Evolutionary conservation across 2,888 invertebrate species (phyloP), one percentile per base, ranked within the genome.

Genomic region (Diplolepis rosae): DNA sequence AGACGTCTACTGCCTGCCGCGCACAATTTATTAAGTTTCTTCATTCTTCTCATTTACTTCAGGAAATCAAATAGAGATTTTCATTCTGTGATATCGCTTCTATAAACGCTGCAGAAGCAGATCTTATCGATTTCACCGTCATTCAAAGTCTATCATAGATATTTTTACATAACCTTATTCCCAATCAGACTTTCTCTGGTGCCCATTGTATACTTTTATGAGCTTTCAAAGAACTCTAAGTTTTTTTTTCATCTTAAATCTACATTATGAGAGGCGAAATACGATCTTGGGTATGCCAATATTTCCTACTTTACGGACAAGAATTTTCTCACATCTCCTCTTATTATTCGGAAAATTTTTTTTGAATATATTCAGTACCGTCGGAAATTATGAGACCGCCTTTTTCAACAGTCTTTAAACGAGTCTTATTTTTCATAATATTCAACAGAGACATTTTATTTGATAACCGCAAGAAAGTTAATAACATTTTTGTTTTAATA

Each of bases 11-110:
- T 39, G n/a, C 13, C 35, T 24, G 35, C 35, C 24, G 22, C 61
- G 22, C 13, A 42, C 67, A 73, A 77, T 80, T 78, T 80, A 74
- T 75, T 74, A 65, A 70, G 71, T 77, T 74, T 70, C 70, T 69
- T 32, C 52, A 70, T 73, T 71, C 69, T 69, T 45, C 65, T 66
- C 70, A 72, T 76, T 76, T 73, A 70, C 35, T 32, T 69, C 66
- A 69, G 68, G 70, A 73, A 75, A 73, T 68, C 69, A 71, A 75
- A 61, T 66, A 54, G 73, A 74, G 73, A 54, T 56, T 56, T 61
- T 56, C 32, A 39, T 61, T 39, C 61, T 27, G 27, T 22, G 61
- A 61, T 61, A 61, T 39, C 61, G 39, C 39, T 39, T 39, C 35
- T 6, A 39, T 61, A 61, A 61, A 61, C 39, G 39, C 61, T 39